Base-by-base conservation (phyloP, 1,140 invertebrate genomes). In the Drosophila ficusphila region DNA sequence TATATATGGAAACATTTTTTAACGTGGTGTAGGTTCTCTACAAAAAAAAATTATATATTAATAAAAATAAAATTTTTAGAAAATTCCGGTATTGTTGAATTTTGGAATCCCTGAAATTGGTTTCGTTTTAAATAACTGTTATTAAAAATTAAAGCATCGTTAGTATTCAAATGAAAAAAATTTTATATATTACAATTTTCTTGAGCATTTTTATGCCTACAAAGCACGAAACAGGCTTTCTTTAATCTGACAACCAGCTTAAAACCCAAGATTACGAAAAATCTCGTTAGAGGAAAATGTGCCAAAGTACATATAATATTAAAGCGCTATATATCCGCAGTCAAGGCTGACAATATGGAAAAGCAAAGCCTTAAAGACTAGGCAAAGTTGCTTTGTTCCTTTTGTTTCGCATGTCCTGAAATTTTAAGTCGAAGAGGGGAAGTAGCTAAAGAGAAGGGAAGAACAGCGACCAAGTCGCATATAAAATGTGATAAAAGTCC, bases 401-500 rank as follows among this genome's bases (percentile, higher is more conserved):
- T 53, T 67, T 31, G 34, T 51, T 27, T 23, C 31, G 19, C 27
- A 34, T 44, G 29, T 36, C n/a, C 18, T 47, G n/a, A 6, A 12
- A 21, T 48, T 38, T 29, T n/a, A n/a, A n/a, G 34, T 38, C 29
- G 9, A 64, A 19, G 16, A 44, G 44, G 19, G 29, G 11, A 19
- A 41, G 0, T 12, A 29, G 19, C 25, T 18, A 19, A 51, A 36
- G 19, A n/a, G 9, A 25, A 25, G 6, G 21, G 31, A 14, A 19
- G 4, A n/a, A 18, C 23, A 47, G 9, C 25, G 39, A 12, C 42
- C 19, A 49, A 36, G 19, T 12, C 34, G 31, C 25, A 31, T 34
- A 61, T 36, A 25, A 44, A 61, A 61, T 64, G 56, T 64, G 54
- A 64, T 61, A 64, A 46, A 64, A 64, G 29, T 61, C 21, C 18